Percentiles rank a stretch among this genome's conserved stretches.
These are phyloP conservation scores for Drosophila vallismaia DNA, from an alignment of 2,888 invertebrate species.

Conservation along the genomic window DNA sequence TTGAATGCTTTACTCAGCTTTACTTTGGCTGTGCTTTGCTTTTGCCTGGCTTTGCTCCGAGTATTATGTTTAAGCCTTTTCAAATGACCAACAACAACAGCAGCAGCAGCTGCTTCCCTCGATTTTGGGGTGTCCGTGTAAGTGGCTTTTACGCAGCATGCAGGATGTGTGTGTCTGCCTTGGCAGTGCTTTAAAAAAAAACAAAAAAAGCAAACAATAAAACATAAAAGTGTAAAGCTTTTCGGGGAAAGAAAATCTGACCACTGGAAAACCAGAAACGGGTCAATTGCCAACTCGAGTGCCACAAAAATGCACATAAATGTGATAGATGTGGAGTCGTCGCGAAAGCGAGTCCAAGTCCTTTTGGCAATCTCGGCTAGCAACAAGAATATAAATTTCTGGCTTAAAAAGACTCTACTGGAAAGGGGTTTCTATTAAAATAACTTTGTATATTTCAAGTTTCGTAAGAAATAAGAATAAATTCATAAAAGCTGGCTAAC, in stretches of 20 bases:
- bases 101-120: background rate
- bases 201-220: conserved; percentile 68
- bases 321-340: conserved; percentile 67
- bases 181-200: conserved; percentile 39
- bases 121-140: conserved; percentile 48
- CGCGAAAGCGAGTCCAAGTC: conserved; percentile 16
- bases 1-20: conserved; percentile 53
- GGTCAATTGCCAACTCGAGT: conserved; percentile 75
- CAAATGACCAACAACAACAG: conserved; percentile 64
- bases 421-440: conserved; percentile 6
- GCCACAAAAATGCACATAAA: conserved; percentile 78
- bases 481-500: background rate
- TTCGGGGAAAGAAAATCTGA: conserved; percentile 47
- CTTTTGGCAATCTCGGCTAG: conserved; percentile 54
- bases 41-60: conserved; percentile 29
- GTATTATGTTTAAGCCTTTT: conserved; percentile 75
- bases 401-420: conserved; percentile 9
- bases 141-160: conserved; percentile 73
- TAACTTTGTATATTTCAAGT: conserved; percentile 1
- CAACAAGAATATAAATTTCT: conserved; percentile 52
- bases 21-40: conserved; percentile 35
- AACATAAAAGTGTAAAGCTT: conserved; percentile 77
- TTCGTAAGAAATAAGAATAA: background rate
- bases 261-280: conserved; percentile 46
- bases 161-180: background rate